Evolutionary conservation across 2,888 invertebrate genomes (phyloP), one percentile per base, ranked within the genome.

Genomic region (Drosophila falleni): DNA sequence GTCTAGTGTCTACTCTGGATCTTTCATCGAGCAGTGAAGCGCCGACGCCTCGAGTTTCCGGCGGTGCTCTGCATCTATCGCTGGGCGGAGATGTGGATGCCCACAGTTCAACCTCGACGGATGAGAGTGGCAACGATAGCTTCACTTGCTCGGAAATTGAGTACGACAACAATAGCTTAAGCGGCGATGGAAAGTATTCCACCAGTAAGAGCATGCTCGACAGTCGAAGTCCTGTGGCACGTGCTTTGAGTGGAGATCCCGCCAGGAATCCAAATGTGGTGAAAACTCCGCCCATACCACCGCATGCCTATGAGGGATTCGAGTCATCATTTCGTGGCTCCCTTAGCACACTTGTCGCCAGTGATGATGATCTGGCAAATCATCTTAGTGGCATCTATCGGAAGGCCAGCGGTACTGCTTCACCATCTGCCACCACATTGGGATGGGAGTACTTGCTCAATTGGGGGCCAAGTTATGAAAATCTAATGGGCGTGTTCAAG

Each of bases 61-160:
- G 94, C 50, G 95, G 95, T 1, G 94, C 94, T 0, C 95, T 95
- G 75, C 96, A 96, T 79, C 93, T 96, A 84, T 95, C 95, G 1
- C 95, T 96, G 81, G 94, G 96, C 80, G 91, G 90, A 0, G 90
- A 96, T 83, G 94, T 95, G 19, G 95, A 96, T 81, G 94, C 95
- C 49, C 95, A 96, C 87, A 95, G 96, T 87, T 96, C 97, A 10
- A 96, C 96, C 0, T 96, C 97, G 9, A 97, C 98, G 10, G 97
- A 98, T 86, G 98, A 98, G 91, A 98, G 98, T 93, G 96, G 96
- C 91, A 98, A 98, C 93, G 98, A 99, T 91, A 98, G 98, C 84
- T 99, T 99, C 93, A 99, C 98, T 11, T 99, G 98, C 93, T 98
- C 98, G 0, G 98, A 98, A 93, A 98, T 98, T 91, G 99, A 99